Evolutionary conservation across 2,888 invertebrate species (phyloP), one percentile per base, ranked within the genome.

Genomic region (Cyclophora albipunctata): DNA sequence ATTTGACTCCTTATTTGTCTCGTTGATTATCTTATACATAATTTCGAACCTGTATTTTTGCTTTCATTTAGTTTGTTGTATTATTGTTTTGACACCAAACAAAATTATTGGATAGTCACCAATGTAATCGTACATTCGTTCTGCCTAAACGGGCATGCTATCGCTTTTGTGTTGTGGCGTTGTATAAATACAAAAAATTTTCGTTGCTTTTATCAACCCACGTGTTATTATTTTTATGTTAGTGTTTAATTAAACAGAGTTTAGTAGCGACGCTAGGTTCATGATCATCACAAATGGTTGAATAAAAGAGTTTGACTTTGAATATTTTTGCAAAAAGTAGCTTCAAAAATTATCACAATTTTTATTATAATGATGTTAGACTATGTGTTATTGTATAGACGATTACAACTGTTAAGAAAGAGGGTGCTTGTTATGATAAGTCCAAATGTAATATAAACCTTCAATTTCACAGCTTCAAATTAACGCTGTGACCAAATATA

Each of bases 281-380:
- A 84, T 83, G 58, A 73, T 63, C 84, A 84, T 84, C 80, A 82
- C 76, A 78, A 20, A 75, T 65, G 70, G 69, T 55, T 20, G 20
- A 20, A 78, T 75, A 80, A 73, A 84, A 87, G 88, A 88, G 88
- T 88, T 88, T 88, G 88, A 88, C 88, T 88, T 88, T 88, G 88
- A 86, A 71, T 78, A 78, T 68, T 75, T 73, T 76, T 67, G 76
- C 78, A 78, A 78, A 68, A 50, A 63, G 62, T 78, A 81, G 79
- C 67, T 75, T 78, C 63, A 66, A 57, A 65, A 65, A 52, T 57
- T 54, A 71, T 78, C 73, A 78, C 78, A 66, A 74, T 62, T 67
- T 20, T 20, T 20, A 75, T 75, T 78, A 66, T 68, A 57, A 63
- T 58, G 62, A 53, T 64, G 57, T 58, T 63, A 44, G 49, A 65